Conservation (phyloP, 1,140 invertebrate genomes). For the Trichogramma pretiosum region DNA sequence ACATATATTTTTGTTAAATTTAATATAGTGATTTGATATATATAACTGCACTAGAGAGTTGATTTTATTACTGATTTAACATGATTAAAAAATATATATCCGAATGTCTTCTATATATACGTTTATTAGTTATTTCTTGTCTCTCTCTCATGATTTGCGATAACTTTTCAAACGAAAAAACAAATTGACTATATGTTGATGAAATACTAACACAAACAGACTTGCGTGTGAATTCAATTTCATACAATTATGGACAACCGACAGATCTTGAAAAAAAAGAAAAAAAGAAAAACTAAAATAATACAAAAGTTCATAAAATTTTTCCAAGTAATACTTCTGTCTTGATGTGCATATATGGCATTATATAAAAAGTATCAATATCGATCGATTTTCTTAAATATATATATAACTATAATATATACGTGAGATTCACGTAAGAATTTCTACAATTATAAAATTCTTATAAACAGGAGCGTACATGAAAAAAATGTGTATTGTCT, state of each 20-base stretch:
- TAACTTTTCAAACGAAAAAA: neutral
- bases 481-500: too few relatives aligned
- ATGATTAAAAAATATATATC: conserved; percentile 14
- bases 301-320: too few relatives aligned
- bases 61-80: conserved; percentile 26
- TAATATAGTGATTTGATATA: conserved; percentile 38
- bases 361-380: too few relatives aligned
- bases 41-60: conserved; percentile 27
- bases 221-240: too few relatives aligned
- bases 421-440: conserved; percentile 18
- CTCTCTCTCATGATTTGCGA: conserved; percentile 11
- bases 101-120: conserved; percentile 4
- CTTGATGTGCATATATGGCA: conserved; percentile 3
- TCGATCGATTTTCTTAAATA: too few relatives aligned
- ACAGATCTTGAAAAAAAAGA: too few relatives aligned
- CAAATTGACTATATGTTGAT: too few relatives aligned
- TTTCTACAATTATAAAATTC: conserved; percentile 17
- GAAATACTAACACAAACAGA: too few relatives aligned
- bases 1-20: conserved; percentile 41
- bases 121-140: conserved; percentile 12
- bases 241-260: too few relatives aligned
- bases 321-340: conserved; percentile 10
- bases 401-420: conserved; percentile 15
- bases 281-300: too few relatives aligned
- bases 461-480: conserved; percentile 17